Percentiles rank a stretch among this genome's conserved stretches.
These are phyloP conservation scores for Characodon lateralis DNA, from an alignment of 2,797 vertebrate species.

Conservation along the genomic window DNA sequence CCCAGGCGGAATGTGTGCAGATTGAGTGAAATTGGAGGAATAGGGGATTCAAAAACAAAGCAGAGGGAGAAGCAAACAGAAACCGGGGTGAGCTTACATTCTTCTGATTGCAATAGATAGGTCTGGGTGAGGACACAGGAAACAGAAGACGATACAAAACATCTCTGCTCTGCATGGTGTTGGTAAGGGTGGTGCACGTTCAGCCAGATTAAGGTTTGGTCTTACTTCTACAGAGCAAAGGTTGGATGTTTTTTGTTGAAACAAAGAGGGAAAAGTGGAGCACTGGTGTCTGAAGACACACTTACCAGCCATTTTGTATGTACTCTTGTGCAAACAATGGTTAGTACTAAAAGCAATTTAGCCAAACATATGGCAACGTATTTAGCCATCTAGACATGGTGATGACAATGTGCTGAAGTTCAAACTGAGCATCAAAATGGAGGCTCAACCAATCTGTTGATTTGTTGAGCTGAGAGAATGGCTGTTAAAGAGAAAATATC, in stretches of 20 bases:
- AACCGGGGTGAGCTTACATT: slow-evolving; percentile 13
- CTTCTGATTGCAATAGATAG: background rate
- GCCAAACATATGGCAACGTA: background rate
- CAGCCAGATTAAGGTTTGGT: slow-evolving; percentile 65
- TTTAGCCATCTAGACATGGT: no score
- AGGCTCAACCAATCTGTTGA: no score
- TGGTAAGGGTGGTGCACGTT: slow-evolving; percentile 14
- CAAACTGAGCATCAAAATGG: no score
- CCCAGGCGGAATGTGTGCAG: slow-evolving; percentile 14
- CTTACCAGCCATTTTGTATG: background rate
- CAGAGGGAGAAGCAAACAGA: slow-evolving; percentile 20
- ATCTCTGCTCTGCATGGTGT: slow-evolving; percentile 19
- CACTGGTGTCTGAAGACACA: slow-evolving; percentile 50
- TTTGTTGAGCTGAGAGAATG: background rate
- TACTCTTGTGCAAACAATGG: background rate
- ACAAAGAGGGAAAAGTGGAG: slow-evolving; percentile 64
- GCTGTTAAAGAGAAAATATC: background rate
- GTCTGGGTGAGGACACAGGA: background rate
- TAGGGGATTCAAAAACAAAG: slow-evolving; percentile 23
- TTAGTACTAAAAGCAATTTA: background rate
- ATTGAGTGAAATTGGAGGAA: slow-evolving; percentile 7
- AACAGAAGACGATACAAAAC: slow-evolving; percentile 29
- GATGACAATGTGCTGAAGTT: no score
- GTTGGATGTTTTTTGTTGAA: slow-evolving; percentile 54
- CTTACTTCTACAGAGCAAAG: slow-evolving; percentile 62